Evolutionary conservation across 2,888 invertebrate species (phyloP).

Genomic region (Nephrocerus scutellatus): DNA sequence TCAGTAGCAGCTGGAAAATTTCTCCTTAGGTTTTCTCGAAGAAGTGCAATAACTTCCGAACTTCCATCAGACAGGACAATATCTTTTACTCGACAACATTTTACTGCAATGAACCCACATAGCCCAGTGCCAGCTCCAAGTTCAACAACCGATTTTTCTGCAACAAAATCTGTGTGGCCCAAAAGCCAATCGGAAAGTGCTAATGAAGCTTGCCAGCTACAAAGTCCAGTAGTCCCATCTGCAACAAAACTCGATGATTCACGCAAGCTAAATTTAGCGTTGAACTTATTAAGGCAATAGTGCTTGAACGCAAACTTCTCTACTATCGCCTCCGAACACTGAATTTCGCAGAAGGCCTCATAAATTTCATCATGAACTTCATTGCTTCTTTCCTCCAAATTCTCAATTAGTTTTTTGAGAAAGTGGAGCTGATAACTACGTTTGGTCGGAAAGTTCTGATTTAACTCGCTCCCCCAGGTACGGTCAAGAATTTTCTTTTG

Average conservation of each 20-base stretch:
- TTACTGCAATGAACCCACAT: constrained; percentile 58
- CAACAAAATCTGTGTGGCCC: constrained; percentile 50
- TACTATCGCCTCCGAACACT: constrained; percentile 43
- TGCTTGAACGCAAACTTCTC: constrained; percentile 56
- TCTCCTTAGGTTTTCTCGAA: constrained; percentile 57
- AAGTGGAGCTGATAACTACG: constrained; percentile 58
- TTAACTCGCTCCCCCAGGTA: constrained; percentile 53
- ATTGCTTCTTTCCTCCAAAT: constrained; percentile 50
- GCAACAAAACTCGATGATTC: constrained; percentile 68
- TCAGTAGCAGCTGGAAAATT: constrained; percentile 48
- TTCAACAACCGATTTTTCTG: constrained; percentile 58
- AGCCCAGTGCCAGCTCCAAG: constrained; percentile 73
- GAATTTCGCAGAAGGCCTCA: constrained; percentile 51
- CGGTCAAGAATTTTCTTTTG: constrained; percentile 55
- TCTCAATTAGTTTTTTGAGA: constrained; percentile 57
- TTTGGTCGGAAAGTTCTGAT: constrained; percentile 57
- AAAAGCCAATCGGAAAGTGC: constrained; percentile 66
- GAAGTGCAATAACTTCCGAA: constrained; percentile 55
- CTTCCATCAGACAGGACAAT: constrained; percentile 67
- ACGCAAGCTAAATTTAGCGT: constrained; percentile 53
- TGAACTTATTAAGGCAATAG: constrained; percentile 46
- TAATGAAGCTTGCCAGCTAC: constrained; percentile 71
- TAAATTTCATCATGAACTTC: constrained; percentile 65
- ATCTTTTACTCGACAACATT: constrained; percentile 53
- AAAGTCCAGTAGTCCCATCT: constrained; percentile 72